Evolutionary conservation across 2,113 vertebrate genomes (phyloP).

Genomic region (Cepphus grylle): DNA sequence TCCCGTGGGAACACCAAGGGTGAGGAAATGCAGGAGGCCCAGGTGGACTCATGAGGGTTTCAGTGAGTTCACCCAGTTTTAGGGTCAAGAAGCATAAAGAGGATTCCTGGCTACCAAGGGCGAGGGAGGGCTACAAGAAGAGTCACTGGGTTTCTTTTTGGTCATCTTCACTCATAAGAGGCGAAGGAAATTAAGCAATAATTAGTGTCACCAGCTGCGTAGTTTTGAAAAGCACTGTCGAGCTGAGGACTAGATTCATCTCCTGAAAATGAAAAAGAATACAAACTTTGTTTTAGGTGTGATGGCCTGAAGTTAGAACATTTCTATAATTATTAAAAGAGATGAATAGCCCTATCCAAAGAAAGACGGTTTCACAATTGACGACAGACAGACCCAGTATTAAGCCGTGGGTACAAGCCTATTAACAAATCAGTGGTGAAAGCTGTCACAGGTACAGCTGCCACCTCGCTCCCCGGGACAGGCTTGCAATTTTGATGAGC

Average conservation of each 20-base stretch:
- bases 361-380: not conserved
- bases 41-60: not conserved
- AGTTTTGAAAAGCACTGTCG: not conserved
- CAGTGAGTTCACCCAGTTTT: accelerated
- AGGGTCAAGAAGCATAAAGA: not conserved
- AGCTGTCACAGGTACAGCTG: not conserved
- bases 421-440: not conserved
- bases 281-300: not conserved
- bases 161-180: not conserved
- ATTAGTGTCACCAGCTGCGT: not conserved
- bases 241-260: not conserved
- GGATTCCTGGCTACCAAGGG: not conserved
- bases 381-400: not conserved
- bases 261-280: not conserved
- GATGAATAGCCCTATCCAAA: not conserved
- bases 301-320: not conserved
- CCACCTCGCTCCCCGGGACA: not conserved
- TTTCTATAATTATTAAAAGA: not conserved
- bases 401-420: not conserved
- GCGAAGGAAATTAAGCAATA: not conserved
- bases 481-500: not conserved
- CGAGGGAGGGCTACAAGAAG: not conserved
- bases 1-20: not conserved
- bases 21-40: not conserved
- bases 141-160: not conserved